Evolutionary conservation across 2,797 vertebrate genomes (phyloP).

Genomic region (Arrhamphus sclerolepis): DNA sequence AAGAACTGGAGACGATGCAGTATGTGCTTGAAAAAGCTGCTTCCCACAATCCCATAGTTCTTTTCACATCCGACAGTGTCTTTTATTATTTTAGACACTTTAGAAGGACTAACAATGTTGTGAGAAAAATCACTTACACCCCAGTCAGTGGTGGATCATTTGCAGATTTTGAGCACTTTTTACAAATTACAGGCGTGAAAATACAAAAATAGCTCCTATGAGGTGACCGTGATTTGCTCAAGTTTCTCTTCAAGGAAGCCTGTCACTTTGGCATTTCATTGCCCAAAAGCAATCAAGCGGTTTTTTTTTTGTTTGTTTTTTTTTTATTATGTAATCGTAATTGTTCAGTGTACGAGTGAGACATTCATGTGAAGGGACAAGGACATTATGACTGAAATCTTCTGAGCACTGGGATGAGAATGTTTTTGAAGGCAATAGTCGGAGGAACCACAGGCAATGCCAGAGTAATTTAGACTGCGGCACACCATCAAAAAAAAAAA

Average conservation of each 20-base stretch:
- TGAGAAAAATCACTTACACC: background rate
- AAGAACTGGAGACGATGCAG: conserved; percentile 10
- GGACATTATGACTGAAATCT: conserved; percentile 23
- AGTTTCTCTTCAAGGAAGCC: conserved; percentile 15
- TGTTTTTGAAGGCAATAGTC: conserved; percentile 22
- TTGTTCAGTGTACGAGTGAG: conserved; percentile 18
- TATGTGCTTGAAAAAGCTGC: conserved; percentile 1
- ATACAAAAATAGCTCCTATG: conserved; percentile 6
- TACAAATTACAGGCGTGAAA: conserved; percentile 11
- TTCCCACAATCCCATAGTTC: conserved; percentile 3
- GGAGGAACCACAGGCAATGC: conserved; percentile 16
- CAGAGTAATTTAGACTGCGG: conserved; percentile 26
- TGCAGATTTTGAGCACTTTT: conserved; percentile 8
- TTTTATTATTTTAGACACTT: conserved; percentile 14
- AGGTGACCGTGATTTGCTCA: conserved; percentile 7
- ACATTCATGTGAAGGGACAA: conserved; percentile 21
- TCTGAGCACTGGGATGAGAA: conserved; percentile 9
- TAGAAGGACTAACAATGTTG: conserved; percentile 13
- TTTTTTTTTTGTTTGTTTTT: conserved; percentile 13
- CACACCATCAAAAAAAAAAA: conserved; percentile 7
- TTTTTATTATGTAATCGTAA: conserved; percentile 15
- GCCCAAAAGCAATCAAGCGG: conserved; percentile 6
- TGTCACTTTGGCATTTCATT: conserved; percentile 27
- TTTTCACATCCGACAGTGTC: conserved; percentile 5
- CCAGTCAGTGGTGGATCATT: conserved; percentile 5